Percentiles rank a stretch among this genome's conserved stretches.
phyloP scores from a whole-genome alignment of 2,888 invertebrate genomes.

The Polydrusus tereticollis region DNA sequence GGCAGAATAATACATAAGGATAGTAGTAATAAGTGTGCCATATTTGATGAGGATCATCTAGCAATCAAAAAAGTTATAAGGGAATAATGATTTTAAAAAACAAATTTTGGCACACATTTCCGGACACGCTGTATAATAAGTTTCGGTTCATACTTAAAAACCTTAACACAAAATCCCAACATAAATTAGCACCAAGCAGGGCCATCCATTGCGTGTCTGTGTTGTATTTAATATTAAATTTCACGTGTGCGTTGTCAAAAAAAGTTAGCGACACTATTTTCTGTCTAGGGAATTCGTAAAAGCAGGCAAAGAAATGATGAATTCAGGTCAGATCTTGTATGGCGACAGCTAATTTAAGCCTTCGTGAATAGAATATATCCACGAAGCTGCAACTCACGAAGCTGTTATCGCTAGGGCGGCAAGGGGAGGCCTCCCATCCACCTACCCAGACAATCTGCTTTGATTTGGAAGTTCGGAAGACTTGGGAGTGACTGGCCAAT shows the following conservation, averaged over 20 bases:
- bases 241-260: slow-evolving; percentile 21
- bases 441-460: slow-evolving; percentile 31
- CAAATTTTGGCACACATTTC: too few species aligned
- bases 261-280: slow-evolving; percentile 49
- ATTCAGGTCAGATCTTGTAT: slow-evolving; percentile 54
- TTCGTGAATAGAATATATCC: slow-evolving; percentile 45
- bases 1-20: too few species aligned
- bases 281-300: slow-evolving; percentile 35
- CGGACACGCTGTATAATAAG: too few species aligned
- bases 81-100: too few species aligned
- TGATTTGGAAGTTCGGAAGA: slow-evolving; percentile 36
- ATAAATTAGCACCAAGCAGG: too few species aligned
- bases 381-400: slow-evolving; percentile 41
- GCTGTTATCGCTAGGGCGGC: slow-evolving; percentile 7
- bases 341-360: slow-evolving; percentile 49
- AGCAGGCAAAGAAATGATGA: slow-evolving; percentile 51
- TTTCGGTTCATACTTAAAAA: too few species aligned
- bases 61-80: too few species aligned
- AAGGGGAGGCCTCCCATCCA: slow-evolving; percentile 23
- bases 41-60: too few species aligned
- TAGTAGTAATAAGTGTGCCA: too few species aligned
- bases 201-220: not conserved
- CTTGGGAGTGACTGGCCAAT: slow-evolving; percentile 22
- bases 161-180: too few species aligned
- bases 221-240: slow-evolving; percentile 21